These are phyloP conservation scores for Mareca penelope DNA, from an alignment of 2,797 vertebrate genomes.

Conservation along the genomic window DNA sequence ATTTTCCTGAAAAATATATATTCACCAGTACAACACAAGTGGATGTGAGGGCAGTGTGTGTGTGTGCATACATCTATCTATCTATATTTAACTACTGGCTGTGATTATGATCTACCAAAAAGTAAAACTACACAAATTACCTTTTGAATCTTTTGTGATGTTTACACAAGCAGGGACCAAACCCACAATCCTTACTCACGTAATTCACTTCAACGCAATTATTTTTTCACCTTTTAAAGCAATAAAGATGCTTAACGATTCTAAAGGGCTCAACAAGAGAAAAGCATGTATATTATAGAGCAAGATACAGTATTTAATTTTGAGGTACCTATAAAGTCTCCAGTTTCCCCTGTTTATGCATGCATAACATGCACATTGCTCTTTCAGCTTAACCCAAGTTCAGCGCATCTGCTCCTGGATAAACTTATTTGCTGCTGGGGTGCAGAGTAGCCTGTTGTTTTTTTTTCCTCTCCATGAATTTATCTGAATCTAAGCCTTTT, in stretches of 20 bases:
- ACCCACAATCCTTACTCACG: not conserved
- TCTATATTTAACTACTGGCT: not conserved
- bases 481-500: not conserved
- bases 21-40: not conserved
- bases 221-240: not conserved
- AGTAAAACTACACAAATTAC: not conserved
- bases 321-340: not conserved
- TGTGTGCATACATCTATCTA: too few species aligned
- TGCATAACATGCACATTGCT: rapidly evolving
- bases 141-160: not conserved
- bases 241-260: not conserved
- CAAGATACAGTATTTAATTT: not conserved
- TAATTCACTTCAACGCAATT: not conserved
- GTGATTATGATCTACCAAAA: rapidly evolving
- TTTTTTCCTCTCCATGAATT: not conserved
- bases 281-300: not conserved
- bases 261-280: not conserved
- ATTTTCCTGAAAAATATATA: not conserved
- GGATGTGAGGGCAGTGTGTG: not conserved
- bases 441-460: not conserved
- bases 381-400: not conserved
- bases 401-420: not conserved
- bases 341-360: not conserved
- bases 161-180: not conserved
- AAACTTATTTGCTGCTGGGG: not conserved